Percentiles rank a stretch among this genome's conserved stretches.
Conservation (phyloP, 2,797 vertebrate species). For the Gorsachius magnificus region DNA sequence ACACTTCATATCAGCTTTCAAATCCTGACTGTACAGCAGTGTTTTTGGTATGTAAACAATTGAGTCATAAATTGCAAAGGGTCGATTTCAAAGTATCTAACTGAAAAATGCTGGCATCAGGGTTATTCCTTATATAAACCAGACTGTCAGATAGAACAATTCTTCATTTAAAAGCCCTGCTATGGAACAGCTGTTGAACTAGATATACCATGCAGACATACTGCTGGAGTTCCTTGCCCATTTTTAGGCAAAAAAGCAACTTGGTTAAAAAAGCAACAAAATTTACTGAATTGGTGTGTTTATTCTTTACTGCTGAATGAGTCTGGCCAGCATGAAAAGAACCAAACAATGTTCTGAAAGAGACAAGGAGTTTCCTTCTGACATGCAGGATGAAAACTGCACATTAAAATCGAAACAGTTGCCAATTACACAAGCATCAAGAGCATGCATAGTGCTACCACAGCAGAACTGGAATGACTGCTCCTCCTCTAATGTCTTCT, state of each 20-base stretch:
- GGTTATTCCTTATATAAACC: background rate
- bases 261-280: background rate
- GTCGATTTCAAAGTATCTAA: background rate
- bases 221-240: background rate
- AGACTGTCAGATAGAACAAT: background rate
- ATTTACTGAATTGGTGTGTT: background rate
- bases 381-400: background rate
- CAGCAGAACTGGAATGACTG: background rate
- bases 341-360: background rate
- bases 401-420: background rate
- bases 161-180: background rate
- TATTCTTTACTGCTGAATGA: background rate
- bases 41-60: background rate
- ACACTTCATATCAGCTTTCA: background rate
- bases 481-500: background rate
- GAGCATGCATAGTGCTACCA: background rate
- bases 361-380: background rate
- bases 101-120: background rate
- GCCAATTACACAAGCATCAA: background rate
- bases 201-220: background rate
- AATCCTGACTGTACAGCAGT: background rate
- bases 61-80: background rate
- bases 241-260: background rate
- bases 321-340: background rate
- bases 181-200: background rate